phyloP scores from a whole-genome alignment of 1,140 invertebrate species.

The Charaxes varanes region DNA sequence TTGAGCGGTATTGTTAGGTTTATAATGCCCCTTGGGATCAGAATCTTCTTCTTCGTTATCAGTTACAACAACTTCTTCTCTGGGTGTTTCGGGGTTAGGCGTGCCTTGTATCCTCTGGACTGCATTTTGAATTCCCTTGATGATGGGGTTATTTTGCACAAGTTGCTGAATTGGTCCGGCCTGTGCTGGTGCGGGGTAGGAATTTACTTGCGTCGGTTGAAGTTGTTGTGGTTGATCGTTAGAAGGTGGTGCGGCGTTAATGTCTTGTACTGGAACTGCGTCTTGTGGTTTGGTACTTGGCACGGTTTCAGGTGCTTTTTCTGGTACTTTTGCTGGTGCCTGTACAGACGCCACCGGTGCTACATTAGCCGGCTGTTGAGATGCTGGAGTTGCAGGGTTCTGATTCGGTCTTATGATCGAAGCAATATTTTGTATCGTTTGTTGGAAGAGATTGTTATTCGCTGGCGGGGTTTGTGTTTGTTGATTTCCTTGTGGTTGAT shows the following conservation, averaged over 20 bases:
- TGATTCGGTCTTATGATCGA: conserved; percentile 8
- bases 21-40: conserved; percentile 7
- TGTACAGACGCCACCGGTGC: not conserved
- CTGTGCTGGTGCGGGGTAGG: not conserved
- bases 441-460: conserved; percentile 5
- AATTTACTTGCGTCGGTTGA: not conserved
- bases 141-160: conserved; percentile 49
- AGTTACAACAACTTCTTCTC: conserved; percentile 23
- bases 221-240: conserved; percentile 1
- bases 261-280: not conserved
- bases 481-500: conserved; percentile 10
- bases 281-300: not conserved
- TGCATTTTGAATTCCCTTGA: conserved; percentile 39
- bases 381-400: not conserved
- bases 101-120: conserved; percentile 42
- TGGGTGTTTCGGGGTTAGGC: conserved; percentile 37
- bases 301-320: not conserved
- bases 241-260: not conserved
- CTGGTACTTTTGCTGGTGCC: conserved; percentile 5
- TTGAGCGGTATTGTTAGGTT: conserved; percentile 1
- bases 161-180: conserved; percentile 46
- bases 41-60: conserved; percentile 17
- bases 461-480: conserved; percentile 1
- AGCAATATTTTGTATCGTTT: conserved; percentile 9
- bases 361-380: not conserved